Percentiles rank a stretch among this genome's conserved stretches.
Evolutionary conservation across 2,113 vertebrate genomes (phyloP).

Genomic region (Saccopteryx bilineata): DNA sequence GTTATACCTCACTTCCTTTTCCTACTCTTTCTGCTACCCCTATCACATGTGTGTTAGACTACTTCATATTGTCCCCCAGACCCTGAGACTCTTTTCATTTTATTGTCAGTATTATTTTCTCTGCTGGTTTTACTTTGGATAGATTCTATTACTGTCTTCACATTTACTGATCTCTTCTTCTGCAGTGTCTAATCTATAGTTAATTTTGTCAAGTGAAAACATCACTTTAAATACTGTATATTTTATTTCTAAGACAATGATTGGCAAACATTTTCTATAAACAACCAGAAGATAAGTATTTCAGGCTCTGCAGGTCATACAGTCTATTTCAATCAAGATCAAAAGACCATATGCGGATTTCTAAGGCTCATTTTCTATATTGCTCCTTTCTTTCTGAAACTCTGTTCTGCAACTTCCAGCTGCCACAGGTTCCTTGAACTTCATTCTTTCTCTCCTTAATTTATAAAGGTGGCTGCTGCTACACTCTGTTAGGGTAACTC

Average conservation of each 20-base stretch:
- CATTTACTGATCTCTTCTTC: slow-evolving; percentile 45
- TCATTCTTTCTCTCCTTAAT: not conserved
- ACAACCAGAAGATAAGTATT: not conserved
- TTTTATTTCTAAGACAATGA: not conserved
- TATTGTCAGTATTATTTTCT: not conserved
- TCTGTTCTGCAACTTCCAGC: not conserved
- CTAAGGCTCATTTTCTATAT: not conserved
- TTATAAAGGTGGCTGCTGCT: not conserved
- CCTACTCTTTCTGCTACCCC: not conserved
- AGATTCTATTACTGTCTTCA: not conserved
- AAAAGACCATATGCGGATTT: not conserved
- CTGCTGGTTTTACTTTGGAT: not conserved
- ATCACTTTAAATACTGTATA: not conserved
- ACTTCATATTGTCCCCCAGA: not conserved
- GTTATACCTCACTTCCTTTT: not conserved
- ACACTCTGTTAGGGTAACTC: not conserved
- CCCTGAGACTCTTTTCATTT: not conserved
- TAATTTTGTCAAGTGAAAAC: not conserved
- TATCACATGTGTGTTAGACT: not conserved
- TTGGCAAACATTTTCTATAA: not conserved
- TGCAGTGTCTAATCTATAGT: not conserved
- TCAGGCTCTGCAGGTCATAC: not conserved
- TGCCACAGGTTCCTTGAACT: not conserved
- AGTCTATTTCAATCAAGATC: not conserved
- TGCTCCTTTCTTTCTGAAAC: not conserved